Evolutionary conservation across 2,888 invertebrate species (phyloP).

Genomic region (Atethmia centrago): DNA sequence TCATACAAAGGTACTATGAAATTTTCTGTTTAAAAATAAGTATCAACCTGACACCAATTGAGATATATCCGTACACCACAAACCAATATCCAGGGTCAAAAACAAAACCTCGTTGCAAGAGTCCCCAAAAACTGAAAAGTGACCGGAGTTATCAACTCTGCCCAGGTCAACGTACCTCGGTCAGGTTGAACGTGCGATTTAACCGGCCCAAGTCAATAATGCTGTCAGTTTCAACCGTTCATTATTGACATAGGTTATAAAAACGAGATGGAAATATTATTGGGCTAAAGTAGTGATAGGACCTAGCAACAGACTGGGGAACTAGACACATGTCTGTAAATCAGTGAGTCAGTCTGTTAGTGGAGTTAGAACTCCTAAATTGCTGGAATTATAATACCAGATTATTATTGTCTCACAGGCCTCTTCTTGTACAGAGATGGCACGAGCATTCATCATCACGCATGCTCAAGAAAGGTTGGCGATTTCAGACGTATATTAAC

Average conservation of each 20-base stretch:
- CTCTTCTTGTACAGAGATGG: too few relatives aligned
- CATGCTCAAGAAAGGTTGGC: background rate
- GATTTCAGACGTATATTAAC: background rate
- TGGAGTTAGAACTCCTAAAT: background rate
- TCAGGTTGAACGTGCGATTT: constrained; percentile 39
- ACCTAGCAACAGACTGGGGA: constrained; percentile 1
- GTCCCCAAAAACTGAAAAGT: constrained; percentile 11
- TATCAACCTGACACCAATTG: background rate
- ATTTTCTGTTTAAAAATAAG: background rate
- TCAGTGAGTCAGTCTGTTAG: constrained; percentile 20
- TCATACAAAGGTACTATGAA: background rate
- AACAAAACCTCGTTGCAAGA: background rate
- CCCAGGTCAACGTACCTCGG: constrained; percentile 36
- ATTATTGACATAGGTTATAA: constrained; percentile 44
- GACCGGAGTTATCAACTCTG: constrained; percentile 32
- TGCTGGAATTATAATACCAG: background rate
- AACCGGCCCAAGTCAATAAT: constrained; percentile 14
- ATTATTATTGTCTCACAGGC: too few relatives aligned
- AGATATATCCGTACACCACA: background rate
- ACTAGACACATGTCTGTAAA: constrained; percentile 10
- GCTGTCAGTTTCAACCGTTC: constrained; percentile 13
- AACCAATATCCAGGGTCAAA: background rate
- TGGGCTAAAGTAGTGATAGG: background rate
- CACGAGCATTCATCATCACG: too few relatives aligned
- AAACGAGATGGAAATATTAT: constrained; percentile 10